phyloP scores from a whole-genome alignment of 2,113 vertebrate genomes.

The Dipodomys spectabilis region DNA sequence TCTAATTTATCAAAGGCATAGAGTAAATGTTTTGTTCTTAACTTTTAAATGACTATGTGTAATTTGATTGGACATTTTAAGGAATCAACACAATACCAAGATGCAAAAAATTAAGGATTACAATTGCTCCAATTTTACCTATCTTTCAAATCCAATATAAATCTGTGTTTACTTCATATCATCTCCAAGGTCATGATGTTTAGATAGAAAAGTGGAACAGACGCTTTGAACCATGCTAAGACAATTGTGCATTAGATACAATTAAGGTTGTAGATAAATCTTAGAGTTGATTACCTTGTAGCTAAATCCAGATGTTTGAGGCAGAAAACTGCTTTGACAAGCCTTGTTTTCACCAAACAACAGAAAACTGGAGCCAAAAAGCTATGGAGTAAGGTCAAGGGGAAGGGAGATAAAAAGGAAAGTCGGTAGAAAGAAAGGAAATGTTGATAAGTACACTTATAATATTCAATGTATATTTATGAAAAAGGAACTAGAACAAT shows the following conservation, averaged over 20 bases:
- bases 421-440: no score
- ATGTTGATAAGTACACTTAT: no score
- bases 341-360: background rate
- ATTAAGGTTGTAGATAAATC: background rate
- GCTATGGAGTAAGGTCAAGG: no score
- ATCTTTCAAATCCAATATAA: background rate
- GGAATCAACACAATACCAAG: background rate
- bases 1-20: background rate
- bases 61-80: background rate
- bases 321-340: background rate
- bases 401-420: no score
- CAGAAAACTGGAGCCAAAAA: background rate
- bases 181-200: background rate
- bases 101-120: background rate
- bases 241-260: background rate
- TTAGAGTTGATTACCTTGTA: background rate
- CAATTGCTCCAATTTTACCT: background rate
- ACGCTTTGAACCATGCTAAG: background rate
- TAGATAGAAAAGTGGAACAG: background rate
- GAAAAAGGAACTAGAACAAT: no score
- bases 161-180: background rate
- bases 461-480: no score
- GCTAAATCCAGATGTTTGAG: background rate
- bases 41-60: constrained; percentile 11
- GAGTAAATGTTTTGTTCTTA: background rate